phyloP scores from a whole-genome alignment of 2,797 vertebrate genomes.

The Tympanoctomys barrerae region DNA sequence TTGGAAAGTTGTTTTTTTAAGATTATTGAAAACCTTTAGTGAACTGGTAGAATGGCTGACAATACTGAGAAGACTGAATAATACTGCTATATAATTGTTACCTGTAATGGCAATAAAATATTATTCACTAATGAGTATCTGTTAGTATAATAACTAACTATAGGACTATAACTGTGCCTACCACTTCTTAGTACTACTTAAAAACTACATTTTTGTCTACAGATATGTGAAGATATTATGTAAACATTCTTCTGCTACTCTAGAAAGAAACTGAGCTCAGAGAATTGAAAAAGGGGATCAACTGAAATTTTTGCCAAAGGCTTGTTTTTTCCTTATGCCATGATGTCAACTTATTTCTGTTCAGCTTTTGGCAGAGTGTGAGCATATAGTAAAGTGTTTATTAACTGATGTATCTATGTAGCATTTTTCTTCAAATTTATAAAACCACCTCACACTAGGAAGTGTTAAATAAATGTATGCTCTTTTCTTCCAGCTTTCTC shows the following conservation, averaged over 20 bases:
- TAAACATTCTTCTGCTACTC: neutral
- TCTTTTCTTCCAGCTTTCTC: neutral
- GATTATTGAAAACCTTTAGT: neutral
- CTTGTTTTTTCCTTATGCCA: neutral
- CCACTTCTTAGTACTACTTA: neutral
- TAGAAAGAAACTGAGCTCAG: neutral
- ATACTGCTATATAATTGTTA: neutral
- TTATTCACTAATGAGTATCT: neutral
- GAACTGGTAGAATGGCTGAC: neutral
- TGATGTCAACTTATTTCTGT: neutral
- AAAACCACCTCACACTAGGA: constrained; percentile 18
- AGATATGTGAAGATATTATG: neutral
- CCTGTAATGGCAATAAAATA: neutral
- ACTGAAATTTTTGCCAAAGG: neutral
- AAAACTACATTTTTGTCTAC: neutral
- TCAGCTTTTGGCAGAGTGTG: neutral
- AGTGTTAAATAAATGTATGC: constrained; percentile 29
- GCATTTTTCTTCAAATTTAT: constrained; percentile 44
- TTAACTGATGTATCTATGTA: neutral
- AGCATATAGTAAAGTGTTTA: neutral
- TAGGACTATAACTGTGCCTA: neutral
- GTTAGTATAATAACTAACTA: no score
- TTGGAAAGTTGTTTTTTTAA: neutral
- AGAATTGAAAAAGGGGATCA: neutral
- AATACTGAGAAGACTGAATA: neutral